Percentiles rank a stretch among this genome's conserved stretches.
Conservation (phyloP, 2,888 invertebrate species). For the Amphipyra tragopoginis region DNA sequence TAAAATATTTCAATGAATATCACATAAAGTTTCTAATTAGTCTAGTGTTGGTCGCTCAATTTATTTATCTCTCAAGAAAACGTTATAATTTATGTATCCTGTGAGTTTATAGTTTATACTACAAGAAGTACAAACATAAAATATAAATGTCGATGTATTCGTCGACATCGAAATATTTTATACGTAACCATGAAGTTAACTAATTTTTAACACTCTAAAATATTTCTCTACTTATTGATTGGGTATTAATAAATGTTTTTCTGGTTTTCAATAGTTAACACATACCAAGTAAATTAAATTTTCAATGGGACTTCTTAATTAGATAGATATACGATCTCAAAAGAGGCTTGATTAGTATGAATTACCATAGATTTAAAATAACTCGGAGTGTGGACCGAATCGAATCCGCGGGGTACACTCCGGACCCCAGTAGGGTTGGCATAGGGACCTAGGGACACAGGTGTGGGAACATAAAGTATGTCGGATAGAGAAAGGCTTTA, state of each 20-base stretch:
- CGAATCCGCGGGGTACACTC: constrained; percentile 43
- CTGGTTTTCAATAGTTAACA: constrained; percentile 40
- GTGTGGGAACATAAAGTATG: too few relatives aligned
- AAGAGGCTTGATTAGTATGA: constrained; percentile 53
- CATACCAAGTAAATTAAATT: constrained; percentile 47
- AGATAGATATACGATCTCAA: constrained; percentile 52
- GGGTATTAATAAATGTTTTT: constrained; percentile 45
- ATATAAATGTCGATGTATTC: constrained; percentile 14
- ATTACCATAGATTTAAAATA: constrained; percentile 62
- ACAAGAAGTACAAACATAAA: constrained; percentile 18
- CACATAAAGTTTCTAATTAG: constrained; percentile 71
- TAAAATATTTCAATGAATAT: constrained; percentile 78
- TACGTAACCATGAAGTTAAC: constrained; percentile 15
- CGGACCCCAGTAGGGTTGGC: constrained; percentile 38
- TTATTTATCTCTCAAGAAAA: constrained; percentile 48
- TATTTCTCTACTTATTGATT: constrained; percentile 46
- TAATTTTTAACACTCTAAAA: constrained; percentile 49
- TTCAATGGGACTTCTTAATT: constrained; percentile 55
- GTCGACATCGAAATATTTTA: constrained; percentile 33
- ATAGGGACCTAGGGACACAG: not conserved
- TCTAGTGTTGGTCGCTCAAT: constrained; percentile 57
- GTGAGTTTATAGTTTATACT: constrained; percentile 12
- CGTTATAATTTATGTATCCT: constrained; percentile 42
- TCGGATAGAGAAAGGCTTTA: too few relatives aligned
- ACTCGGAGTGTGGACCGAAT: constrained; percentile 57